Base-by-base conservation (phyloP, 2,888 invertebrate species). In the Dexiosoma caninum region DNA sequence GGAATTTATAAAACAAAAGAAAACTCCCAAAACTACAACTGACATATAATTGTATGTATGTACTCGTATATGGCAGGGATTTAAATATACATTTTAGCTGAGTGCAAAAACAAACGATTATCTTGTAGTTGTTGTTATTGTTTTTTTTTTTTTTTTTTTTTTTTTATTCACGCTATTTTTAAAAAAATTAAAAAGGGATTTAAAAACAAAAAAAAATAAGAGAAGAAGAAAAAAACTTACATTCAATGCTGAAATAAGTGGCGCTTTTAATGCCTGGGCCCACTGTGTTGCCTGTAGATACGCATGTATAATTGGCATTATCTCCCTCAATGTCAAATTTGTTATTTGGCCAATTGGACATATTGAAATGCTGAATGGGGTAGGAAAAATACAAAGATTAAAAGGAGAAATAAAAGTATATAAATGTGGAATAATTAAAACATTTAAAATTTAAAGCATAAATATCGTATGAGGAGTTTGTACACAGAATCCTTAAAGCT, bases 211-310 rank as follows among this genome's bases (percentile, higher is more conserved):
- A 46, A n/a, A 5, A 6, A 27, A 6, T 27, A 27, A 5, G 10
- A 8, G 6, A 16, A 32, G 51, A 21, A 12, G 51, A 30, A n/a
- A 32, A 55, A 60, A 69, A 84, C 96, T 94, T 89, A 97, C 97
- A 97, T 91, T 97, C 97, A 21, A 97, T 96, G 79, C 95, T 95
- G 86, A 97, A 95, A 86, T 94, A 94, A 44, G 96, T 96, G 71
- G 94, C 94, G 88, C 95, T 96, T 85, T 94, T 94, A 81, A 97
- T 96, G 2, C 95, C 94, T 0, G 93, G 91, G 0, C 97, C 97
- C 57, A 95, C 95, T 5, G 92, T 92, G 89, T 96, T 96, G 49
- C 92, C 91, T 5, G 94, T 94, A 78, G 96, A 96, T 83, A 94
- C 92, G 90, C 97, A 97, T 27, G 95, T 95, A 90, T 97, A 97